Conservation (phyloP, 2,113 vertebrate genomes). For the Actenoides lindsayi region DNA sequence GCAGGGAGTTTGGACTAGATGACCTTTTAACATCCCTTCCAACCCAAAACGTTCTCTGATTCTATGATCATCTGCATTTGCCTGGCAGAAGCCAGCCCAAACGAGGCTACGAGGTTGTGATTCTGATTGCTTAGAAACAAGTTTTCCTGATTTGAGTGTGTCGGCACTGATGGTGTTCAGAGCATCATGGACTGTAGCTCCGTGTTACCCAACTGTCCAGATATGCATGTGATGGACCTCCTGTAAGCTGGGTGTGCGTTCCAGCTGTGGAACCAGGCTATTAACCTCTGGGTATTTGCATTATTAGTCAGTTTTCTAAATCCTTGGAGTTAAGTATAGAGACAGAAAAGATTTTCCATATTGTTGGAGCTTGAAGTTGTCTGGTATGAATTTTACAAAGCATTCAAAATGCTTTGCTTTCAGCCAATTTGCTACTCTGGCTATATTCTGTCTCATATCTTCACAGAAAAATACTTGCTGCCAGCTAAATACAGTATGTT, state of each 20-base stretch:
- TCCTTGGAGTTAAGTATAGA: constrained; percentile 29
- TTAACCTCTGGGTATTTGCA: constrained; percentile 73
- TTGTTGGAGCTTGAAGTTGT: constrained; percentile 14
- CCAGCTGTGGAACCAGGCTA: constrained; percentile 62
- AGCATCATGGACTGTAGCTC: not conserved
- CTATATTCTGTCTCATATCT: constrained; percentile 17
- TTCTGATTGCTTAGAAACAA: not conserved
- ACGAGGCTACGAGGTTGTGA: not conserved
- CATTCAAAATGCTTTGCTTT: not conserved
- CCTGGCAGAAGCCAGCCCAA: not conserved
- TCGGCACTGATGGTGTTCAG: not conserved
- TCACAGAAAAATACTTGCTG: constrained; percentile 3
- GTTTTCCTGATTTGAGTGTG: not conserved
- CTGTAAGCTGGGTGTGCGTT: not conserved
- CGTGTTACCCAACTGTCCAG: not conserved
- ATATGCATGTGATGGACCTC: not conserved
- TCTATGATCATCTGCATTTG: not conserved
- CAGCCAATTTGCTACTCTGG: constrained; percentile 3
- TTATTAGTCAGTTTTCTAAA: constrained; percentile 75
- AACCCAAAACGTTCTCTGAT: not conserved
- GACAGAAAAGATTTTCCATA: constrained; percentile 46
- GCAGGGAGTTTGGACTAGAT: not conserved
- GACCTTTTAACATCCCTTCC: not conserved
- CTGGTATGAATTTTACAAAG: not conserved
- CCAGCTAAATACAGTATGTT: constrained; percentile 47